phyloP scores from a whole-genome alignment of 2,888 invertebrate genomes.

The Leptinotarsa tumamoca region DNA sequence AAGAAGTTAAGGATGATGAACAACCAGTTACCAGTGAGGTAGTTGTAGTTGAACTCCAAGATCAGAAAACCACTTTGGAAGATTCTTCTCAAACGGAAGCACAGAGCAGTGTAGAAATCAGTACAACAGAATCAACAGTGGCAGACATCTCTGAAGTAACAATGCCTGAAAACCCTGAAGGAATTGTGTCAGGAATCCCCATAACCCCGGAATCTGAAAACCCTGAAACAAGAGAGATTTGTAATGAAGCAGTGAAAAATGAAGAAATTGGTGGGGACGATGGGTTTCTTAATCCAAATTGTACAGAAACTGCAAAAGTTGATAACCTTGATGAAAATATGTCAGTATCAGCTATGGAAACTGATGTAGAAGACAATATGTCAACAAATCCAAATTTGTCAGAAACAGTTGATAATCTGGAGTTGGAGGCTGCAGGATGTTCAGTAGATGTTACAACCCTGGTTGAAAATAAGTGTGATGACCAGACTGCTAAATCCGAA shows the following conservation, averaged over 20 bases:
- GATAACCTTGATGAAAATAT: background rate
- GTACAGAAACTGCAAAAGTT: background rate
- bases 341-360: background rate
- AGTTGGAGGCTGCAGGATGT: background rate
- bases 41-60: background rate
- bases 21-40: background rate
- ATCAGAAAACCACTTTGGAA: background rate
- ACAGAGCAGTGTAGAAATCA: background rate
- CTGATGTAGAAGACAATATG: background rate
- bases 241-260: no score
- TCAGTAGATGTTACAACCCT: background rate
- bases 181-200: background rate
- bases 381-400: background rate
- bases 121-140: background rate
- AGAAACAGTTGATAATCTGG: background rate
- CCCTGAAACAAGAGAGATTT: background rate
- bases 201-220: background rate
- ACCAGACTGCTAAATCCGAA: background rate
- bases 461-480: background rate
- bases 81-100: background rate
- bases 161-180: background rate
- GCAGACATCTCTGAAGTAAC: background rate
- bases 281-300: background rate
- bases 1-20: no score
- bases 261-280: background rate